A percentile compares a stretch with the other conserved stretches of the same genome.
phyloP scores from a whole-genome alignment of 2,113 vertebrate species.

The Sylvietta virens region DNA sequence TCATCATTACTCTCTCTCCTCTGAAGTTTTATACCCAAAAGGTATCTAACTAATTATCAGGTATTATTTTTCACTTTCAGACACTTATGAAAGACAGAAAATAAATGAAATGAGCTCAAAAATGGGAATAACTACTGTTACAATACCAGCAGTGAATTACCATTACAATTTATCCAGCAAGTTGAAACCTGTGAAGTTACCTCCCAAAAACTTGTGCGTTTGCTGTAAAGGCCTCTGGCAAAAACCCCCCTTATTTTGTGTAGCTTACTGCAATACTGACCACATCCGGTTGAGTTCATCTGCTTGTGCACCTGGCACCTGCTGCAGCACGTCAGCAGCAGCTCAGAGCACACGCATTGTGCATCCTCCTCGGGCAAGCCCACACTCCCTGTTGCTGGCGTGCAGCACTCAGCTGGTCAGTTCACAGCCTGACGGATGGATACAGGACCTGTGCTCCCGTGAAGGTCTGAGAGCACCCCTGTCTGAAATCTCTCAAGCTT shows the following conservation, averaged over 20 bases:
- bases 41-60: slow-evolving; percentile 19
- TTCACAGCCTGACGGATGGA: neutral
- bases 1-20: neutral
- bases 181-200: slow-evolving; percentile 7
- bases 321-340: neutral
- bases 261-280: neutral
- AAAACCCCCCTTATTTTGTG: neutral
- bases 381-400: neutral
- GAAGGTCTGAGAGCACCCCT: neutral
- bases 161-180: neutral
- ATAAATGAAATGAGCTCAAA: neutral
- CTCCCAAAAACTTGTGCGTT: slow-evolving; percentile 41
- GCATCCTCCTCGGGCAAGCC: no score
- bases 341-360: neutral
- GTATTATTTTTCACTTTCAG: slow-evolving; percentile 36
- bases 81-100: slow-evolving; percentile 10
- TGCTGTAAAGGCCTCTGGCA: slow-evolving; percentile 56
- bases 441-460: neutral
- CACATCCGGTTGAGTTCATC: slow-evolving; percentile 41
- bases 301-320: neutral
- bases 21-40: slow-evolving; percentile 48
- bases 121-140: neutral
- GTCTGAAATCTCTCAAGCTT: neutral
- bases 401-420: neutral
- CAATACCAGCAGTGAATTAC: neutral